Percentiles rank a stretch among this genome's conserved stretches.
These are phyloP conservation scores for Peromyscus aztecus DNA, from an alignment of 2,797 vertebrate genomes.

Conservation along the genomic window DNA sequence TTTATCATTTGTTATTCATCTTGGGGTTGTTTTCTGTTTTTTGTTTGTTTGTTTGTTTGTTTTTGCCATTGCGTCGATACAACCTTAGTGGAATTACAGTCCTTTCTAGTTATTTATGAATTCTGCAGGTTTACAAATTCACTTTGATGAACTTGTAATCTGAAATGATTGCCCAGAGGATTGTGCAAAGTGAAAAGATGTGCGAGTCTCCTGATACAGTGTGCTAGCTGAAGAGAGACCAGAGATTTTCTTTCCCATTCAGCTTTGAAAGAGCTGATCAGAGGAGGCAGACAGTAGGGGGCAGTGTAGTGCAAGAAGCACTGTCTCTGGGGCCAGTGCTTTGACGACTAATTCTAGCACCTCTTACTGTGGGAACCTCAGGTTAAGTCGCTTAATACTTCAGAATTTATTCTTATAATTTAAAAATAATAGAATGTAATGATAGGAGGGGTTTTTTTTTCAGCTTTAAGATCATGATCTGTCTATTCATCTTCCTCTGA, in stretches of 20 bases:
- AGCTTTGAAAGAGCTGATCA: too few relatives aligned
- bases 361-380: fast-evolving
- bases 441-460: neutral
- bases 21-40: neutral
- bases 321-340: neutral
- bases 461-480: neutral
- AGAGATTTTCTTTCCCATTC: too few relatives aligned
- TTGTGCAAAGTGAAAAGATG: neutral
- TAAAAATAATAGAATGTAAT: neutral
- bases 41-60: neutral
- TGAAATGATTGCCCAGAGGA: neutral
- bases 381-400: neutral
- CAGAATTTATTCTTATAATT: neutral
- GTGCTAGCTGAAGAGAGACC: neutral
- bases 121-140: neutral
- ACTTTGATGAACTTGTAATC: neutral
- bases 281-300: neutral
- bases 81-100: neutral
- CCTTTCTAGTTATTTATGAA: neutral
- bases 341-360: neutral
- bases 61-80: neutral
- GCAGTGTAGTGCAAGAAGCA: neutral
- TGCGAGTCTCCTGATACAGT: neutral
- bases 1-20: slow-evolving; percentile 3
- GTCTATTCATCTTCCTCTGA: too few relatives aligned